Base-by-base conservation (phyloP, 2,113 vertebrate genomes). In the Anhinga anhinga region DNA sequence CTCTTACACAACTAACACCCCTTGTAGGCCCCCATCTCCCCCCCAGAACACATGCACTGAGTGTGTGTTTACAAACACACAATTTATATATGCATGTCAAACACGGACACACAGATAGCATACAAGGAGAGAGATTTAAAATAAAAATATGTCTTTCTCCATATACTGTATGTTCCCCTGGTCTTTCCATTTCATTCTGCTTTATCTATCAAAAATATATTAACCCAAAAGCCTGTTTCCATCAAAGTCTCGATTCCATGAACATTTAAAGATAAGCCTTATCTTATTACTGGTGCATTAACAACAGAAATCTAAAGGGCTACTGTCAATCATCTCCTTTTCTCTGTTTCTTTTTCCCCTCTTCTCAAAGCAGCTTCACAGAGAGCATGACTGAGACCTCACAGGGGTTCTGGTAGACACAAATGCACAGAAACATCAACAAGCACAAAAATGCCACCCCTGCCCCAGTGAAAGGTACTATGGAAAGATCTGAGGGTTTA, bases 231-330 rank as follows among this genome's bases (percentile, higher is more conserved):
- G 97, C 94, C 97, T 97, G 97, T 97, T 98, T 97, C 97, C 97
- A 98, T 98, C 98, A 98, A 98, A 98, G 98, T 98, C 97, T 98
- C 44, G 18, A 97, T 98, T 98, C 98, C 97, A 97, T 56, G 96
- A 98, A 98, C 98, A 97, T 97, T 98, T 97, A 93, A 96, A 98
- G 98, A 98, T 98, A 98, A 98, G 98, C 69, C 98, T 98, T 98
- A 98, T 98, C 98, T 98, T 96, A 94, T 97, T 95, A 97, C 95
- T 97, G 83, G 96, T 97, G 97, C 97, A 98, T 98, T 98, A 98
- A 98, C 98, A 97, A 96, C 59, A 92, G 95, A 97, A 97, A 98
- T 97, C 95, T 98, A 92, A 97, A 96, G 78, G 95, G 95, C 97
- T 94, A 85, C 98, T 97, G 96, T 95, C 97, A 97, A 96, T 97